Percentiles rank a stretch among this genome's conserved stretches.
Conservation (phyloP, 2,113 vertebrate species). For the Chionodraco myersi region DNA sequence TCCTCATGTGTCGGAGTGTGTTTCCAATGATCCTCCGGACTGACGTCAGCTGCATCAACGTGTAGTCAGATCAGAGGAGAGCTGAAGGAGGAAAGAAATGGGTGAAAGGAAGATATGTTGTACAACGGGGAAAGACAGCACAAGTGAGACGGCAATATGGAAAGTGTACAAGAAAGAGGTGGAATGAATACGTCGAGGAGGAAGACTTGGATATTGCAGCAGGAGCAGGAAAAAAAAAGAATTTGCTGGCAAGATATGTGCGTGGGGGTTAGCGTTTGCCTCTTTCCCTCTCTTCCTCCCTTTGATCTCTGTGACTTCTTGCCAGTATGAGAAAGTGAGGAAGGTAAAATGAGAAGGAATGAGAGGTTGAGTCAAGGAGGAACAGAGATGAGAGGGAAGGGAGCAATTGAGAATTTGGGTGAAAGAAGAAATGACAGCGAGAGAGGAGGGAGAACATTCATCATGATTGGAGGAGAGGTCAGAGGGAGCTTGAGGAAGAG, state of each 20-base stretch:
- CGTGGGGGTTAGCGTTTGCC: slow-evolving; percentile 54
- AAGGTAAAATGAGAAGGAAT: slow-evolving; percentile 54
- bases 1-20: slow-evolving; percentile 12
- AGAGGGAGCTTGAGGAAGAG: slow-evolving; percentile 26
- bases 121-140: not conserved
- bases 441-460: slow-evolving; percentile 34
- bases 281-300: slow-evolving; percentile 52
- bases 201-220: slow-evolving; percentile 37
- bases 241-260: slow-evolving; percentile 38
- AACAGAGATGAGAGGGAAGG: slow-evolving; percentile 54
- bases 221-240: slow-evolving; percentile 31
- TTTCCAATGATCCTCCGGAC: slow-evolving; percentile 36
- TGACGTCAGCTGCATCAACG: slow-evolving; percentile 28
- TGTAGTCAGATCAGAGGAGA: slow-evolving; percentile 33
- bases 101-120: not conserved
- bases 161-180: slow-evolving; percentile 10
- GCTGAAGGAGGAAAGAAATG: slow-evolving; percentile 9
- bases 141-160: slow-evolving; percentile 1
- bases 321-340: slow-evolving; percentile 52
- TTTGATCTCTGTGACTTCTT: slow-evolving; percentile 70
- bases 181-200: not conserved
- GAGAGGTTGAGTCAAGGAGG: slow-evolving; percentile 42
- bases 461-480: slow-evolving; percentile 38
- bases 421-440: slow-evolving; percentile 11
- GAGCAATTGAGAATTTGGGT: slow-evolving; percentile 61